Conservation (phyloP, 2,113 vertebrate species). For the Tylochromis polylepis region DNA sequence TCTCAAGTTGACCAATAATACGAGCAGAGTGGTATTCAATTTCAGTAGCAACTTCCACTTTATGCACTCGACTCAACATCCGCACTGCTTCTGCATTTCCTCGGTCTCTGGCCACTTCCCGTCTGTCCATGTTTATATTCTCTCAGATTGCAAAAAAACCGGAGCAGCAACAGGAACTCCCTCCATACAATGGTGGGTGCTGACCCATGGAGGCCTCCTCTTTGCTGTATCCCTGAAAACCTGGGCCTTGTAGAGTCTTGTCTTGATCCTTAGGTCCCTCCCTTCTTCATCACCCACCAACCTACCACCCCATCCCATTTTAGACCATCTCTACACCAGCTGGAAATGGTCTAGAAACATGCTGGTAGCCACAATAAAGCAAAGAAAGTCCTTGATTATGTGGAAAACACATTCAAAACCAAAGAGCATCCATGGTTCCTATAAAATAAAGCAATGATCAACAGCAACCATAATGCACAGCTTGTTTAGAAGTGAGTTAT, state of each 20-base stretch:
- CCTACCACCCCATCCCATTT: neutral
- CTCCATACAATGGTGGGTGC: conserved; percentile 50
- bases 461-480: neutral
- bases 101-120: conserved; percentile 33
- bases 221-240: conserved; percentile 24
- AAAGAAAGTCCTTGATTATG: neutral
- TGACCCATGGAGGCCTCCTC: conserved; percentile 52
- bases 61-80: neutral
- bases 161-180: conserved; percentile 51
- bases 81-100: conserved; percentile 17
- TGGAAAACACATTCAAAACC: neutral
- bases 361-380: neutral
- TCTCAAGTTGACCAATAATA: neutral
- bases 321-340: neutral
- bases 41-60: conserved; percentile 6
- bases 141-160: conserved; percentile 52
- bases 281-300: neutral
- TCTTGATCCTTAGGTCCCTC: neutral
- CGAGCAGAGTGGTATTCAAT: conserved; percentile 1
- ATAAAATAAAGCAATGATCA: neutral
- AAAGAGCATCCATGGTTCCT: neutral
- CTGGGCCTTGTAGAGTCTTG: neutral
- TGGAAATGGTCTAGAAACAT: neutral
- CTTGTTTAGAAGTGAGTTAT: neutral
- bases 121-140: conserved; percentile 44